Conservation (phyloP, 2,797 vertebrate genomes). For the Mus minutoides region DNA sequence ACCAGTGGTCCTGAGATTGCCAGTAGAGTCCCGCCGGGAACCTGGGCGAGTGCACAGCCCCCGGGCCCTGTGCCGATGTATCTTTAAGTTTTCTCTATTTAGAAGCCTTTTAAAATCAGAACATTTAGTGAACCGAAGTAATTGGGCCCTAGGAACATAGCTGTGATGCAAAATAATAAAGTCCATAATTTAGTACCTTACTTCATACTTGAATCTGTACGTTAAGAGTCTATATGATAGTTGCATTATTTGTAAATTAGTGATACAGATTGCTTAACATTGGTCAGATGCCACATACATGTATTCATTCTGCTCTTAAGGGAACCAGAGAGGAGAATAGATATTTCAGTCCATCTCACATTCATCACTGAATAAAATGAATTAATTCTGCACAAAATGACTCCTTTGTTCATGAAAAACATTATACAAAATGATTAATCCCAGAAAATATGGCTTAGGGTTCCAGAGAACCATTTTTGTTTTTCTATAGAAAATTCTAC, state of each 20-base stretch:
- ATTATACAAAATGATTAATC: background rate
- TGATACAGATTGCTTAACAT: background rate
- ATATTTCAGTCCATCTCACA: background rate
- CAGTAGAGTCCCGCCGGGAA: too few species aligned
- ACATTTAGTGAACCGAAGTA: background rate
- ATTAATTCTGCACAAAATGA: background rate
- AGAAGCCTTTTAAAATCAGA: background rate
- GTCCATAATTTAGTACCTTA: background rate
- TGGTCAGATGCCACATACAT: background rate
- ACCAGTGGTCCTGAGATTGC: too few species aligned
- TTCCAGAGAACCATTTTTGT: slow-evolving; percentile 6
- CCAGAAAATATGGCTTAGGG: background rate
- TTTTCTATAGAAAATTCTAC: background rate
- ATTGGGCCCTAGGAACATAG: background rate
- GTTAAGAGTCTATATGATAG: background rate
- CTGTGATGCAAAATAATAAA: background rate
- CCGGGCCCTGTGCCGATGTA: too few species aligned
- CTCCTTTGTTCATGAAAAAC: background rate
- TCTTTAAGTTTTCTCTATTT: background rate
- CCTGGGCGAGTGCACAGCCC: too few species aligned
- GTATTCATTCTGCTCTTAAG: background rate
- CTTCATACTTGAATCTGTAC: background rate
- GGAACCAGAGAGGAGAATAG: background rate
- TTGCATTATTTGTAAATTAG: background rate
- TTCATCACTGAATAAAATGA: background rate